These are phyloP conservation scores for Cataglyphis hispanica DNA, from an alignment of 1,140 invertebrate genomes.

Conservation along the genomic window DNA sequence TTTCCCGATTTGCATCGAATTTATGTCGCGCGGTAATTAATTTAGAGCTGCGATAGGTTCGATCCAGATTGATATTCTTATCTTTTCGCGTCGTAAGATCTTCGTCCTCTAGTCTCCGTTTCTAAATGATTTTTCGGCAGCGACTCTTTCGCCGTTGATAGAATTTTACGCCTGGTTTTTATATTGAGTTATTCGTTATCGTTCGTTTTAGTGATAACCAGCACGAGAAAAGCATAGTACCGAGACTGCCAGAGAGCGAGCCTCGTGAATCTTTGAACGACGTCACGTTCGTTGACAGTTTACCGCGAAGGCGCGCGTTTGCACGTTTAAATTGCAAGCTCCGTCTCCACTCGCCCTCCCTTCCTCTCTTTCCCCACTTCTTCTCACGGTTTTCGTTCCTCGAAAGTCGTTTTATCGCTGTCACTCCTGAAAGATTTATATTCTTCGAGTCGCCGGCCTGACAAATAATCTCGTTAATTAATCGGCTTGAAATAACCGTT, in stretches of 20 bases:
- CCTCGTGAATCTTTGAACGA: slow-evolving; percentile 75
- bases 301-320: slow-evolving; percentile 68
- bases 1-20: background rate
- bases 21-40: background rate
- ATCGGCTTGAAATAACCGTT: slow-evolving; percentile 71
- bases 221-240: slow-evolving; percentile 12
- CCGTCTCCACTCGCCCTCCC: slow-evolving; percentile 20
- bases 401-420: slow-evolving; percentile 61
- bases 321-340: slow-evolving; percentile 66
- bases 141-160: background rate
- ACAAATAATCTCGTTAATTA: slow-evolving; percentile 71
- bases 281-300: slow-evolving; percentile 80
- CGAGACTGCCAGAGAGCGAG: slow-evolving; percentile 40
- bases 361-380: background rate
- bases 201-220: slow-evolving; percentile 20
- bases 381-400: slow-evolving; percentile 40
- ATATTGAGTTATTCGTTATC: slow-evolving; percentile 47
- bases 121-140: slow-evolving; percentile 57
- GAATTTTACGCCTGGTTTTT: slow-evolving; percentile 48
- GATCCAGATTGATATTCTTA: slow-evolving; percentile 24
- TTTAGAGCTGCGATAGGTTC: background rate
- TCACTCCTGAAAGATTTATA: slow-evolving; percentile 66
- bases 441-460: slow-evolving; percentile 40
- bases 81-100: slow-evolving; percentile 36
- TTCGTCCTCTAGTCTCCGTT: slow-evolving; percentile 40